Percentiles rank a stretch among this genome's conserved stretches.
Conservation (phyloP, 2,797 vertebrate genomes). For the Helostoma temminkii region DNA sequence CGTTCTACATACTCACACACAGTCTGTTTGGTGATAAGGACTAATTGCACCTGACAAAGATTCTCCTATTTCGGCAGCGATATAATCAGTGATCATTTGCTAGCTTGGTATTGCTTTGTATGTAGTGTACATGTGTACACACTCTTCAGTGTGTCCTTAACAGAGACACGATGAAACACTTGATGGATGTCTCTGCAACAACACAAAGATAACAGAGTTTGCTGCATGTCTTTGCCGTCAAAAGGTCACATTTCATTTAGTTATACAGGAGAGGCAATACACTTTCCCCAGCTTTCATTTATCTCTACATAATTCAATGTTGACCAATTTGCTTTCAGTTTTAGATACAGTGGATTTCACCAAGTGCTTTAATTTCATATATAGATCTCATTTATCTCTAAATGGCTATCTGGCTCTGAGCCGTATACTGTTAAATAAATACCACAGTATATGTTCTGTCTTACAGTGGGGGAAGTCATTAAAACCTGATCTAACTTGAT, state of each 20-base stretch:
- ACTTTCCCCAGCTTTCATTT: background rate
- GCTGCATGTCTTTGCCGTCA: slow-evolving; percentile 11
- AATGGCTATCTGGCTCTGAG: slow-evolving; percentile 19
- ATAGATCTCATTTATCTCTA: slow-evolving; percentile 44
- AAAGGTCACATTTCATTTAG: slow-evolving; percentile 42
- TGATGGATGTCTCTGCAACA: slow-evolving; percentile 29
- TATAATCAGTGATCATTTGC: slow-evolving; percentile 33
- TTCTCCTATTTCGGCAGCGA: slow-evolving; percentile 44
- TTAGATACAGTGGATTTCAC: slow-evolving; percentile 30
- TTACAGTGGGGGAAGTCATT: slow-evolving; percentile 21
- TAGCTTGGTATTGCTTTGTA: no score
- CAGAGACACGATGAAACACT: slow-evolving; percentile 18
- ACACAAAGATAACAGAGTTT: slow-evolving; percentile 30
- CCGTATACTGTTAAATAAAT: slow-evolving; percentile 20
- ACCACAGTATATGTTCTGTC: background rate
- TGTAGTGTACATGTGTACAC: background rate
- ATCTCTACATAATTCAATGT: slow-evolving; percentile 10
- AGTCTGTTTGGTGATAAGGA: slow-evolving; percentile 17
- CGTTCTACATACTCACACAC: background rate
- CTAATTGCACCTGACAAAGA: slow-evolving; percentile 37
- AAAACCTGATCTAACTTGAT: background rate
- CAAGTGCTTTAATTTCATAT: slow-evolving; percentile 43
- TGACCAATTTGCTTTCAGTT: slow-evolving; percentile 18
- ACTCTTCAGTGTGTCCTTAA: slow-evolving; percentile 5
- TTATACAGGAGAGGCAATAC: slow-evolving; percentile 7